phyloP scores from a whole-genome alignment of 2,113 vertebrate genomes.

The Rhinoptilus africanus region DNA sequence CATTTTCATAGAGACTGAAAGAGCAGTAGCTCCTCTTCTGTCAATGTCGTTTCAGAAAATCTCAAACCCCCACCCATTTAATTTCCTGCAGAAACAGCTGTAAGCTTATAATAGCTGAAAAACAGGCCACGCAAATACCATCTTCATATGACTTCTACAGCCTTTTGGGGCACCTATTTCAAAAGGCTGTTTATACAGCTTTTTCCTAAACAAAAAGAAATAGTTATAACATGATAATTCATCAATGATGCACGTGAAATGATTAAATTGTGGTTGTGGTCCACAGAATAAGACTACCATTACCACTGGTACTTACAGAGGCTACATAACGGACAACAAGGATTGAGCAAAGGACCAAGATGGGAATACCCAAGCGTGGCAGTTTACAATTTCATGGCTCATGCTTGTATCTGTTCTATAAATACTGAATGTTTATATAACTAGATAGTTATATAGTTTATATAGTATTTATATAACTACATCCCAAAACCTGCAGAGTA shows the following conservation, averaged over 20 bases:
- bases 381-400: neutral
- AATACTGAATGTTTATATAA: neutral
- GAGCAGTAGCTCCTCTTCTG: neutral
- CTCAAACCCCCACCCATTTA: neutral
- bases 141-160: neutral
- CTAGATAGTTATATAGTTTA: neutral
- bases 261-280: neutral
- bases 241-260: neutral
- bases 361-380: neutral
- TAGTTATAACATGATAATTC: neutral
- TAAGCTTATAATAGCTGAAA: neutral
- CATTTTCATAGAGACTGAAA: neutral
- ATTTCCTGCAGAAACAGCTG: neutral
- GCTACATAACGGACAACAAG: neutral
- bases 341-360: neutral
- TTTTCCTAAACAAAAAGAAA: neutral
- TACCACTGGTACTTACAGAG: neutral
- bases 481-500: neutral
- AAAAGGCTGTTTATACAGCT: neutral
- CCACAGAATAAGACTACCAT: neutral
- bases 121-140: neutral
- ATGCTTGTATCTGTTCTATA: neutral
- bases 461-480: neutral
- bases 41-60: neutral
- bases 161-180: neutral